These are phyloP conservation scores for Pocillopora verrucosa DNA, from an alignment of 64 coral and sea anemone genomes.

Conservation along the genomic window DNA sequence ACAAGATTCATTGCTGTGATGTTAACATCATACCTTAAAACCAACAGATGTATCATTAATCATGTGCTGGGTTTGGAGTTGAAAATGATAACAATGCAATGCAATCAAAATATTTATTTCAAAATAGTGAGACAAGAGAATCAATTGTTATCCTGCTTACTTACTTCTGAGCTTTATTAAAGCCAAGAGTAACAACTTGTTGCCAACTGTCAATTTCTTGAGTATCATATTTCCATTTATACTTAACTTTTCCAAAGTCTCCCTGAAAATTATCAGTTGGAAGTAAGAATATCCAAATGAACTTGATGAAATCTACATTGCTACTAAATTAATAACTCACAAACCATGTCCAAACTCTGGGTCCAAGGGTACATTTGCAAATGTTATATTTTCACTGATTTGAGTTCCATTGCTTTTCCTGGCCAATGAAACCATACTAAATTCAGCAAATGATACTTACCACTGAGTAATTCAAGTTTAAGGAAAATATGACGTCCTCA, in stretches of 20 bases:
- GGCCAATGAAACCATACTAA: neutral
- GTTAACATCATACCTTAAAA: neutral
- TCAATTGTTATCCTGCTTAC: neutral
- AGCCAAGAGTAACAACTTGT: neutral
- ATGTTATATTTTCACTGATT: no score
- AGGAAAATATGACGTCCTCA: neutral
- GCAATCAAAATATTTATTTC: neutral
- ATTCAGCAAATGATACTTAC: neutral
- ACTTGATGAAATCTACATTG: neutral
- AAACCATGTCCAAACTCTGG: no score
- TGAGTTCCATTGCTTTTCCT: no score
- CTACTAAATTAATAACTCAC: neutral
- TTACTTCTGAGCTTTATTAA: slow-evolving; percentile 17
- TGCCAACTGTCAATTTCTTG: neutral
- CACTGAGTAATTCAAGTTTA: slow-evolving; percentile 21
- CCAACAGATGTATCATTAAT: no score
- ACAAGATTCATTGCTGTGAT: neutral
- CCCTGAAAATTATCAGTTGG: neutral
- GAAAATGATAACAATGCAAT: no score
- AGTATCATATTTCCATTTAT: slow-evolving; percentile 17
- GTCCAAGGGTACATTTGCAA: no score
- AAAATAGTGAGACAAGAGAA: no score
- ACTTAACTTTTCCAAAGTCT: neutral
- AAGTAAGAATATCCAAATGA: neutral
- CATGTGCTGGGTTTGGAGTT: no score